These are phyloP conservation scores for Drosophila histrio DNA, from an alignment of 2,888 invertebrate genomes.

Conservation along the genomic window DNA sequence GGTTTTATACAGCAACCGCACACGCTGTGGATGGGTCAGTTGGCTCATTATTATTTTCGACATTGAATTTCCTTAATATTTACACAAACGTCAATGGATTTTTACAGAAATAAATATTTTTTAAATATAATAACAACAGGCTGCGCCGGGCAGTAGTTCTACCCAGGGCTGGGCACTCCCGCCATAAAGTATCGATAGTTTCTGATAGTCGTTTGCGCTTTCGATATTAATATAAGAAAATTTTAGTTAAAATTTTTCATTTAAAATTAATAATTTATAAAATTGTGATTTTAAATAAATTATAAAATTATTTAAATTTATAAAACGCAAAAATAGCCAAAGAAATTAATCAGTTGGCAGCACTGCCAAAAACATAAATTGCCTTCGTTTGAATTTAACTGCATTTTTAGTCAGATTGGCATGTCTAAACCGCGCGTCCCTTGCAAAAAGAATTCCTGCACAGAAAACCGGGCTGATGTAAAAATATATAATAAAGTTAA, in stretches of 20 bases:
- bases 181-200: conserved; percentile 8
- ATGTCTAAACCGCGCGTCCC: conserved; percentile 63
- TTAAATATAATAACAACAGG: conserved; percentile 7
- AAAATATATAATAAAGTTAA: conserved; percentile 16
- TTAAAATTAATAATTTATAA: background rate
- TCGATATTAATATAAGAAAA: background rate
- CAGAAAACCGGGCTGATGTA: conserved; percentile 57
- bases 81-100: background rate
- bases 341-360: conserved; percentile 34
- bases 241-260: background rate
- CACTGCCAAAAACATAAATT: background rate
- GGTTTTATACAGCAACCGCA: conserved; percentile 90
- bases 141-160: background rate
- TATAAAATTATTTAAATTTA: background rate
- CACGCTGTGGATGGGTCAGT: conserved; percentile 87
- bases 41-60: conserved; percentile 72
- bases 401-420: conserved; percentile 47
- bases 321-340: background rate
- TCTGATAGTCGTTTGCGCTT: background rate
- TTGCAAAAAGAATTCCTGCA: conserved; percentile 75
- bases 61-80: conserved; percentile 56
- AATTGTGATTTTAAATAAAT: background rate
- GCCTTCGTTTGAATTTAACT: conserved; percentile 59
- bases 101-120: conserved; percentile 2
- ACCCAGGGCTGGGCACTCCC: conserved; percentile 17